Evolutionary conservation across 2,888 invertebrate species (phyloP), one percentile per base, ranked within the genome.

Genomic region (Platycheirus rosarum): DNA sequence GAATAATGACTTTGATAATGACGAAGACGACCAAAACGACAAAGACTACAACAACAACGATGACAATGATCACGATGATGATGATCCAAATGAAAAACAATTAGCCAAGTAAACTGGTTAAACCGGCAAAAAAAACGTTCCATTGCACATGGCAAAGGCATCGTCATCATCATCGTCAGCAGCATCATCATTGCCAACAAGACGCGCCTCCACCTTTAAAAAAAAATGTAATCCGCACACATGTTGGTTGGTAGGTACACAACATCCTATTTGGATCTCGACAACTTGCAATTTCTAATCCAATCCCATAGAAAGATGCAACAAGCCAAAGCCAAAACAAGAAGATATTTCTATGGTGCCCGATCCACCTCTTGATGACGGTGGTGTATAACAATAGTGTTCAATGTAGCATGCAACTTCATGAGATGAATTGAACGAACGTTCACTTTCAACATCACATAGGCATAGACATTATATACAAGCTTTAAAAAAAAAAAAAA

Each of bases 371-470:
- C 63, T 32, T 42, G 42, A 62, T 42, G 65, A 68, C 57, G 48
- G 55, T 57, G 44, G 23, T 74, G 63, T 69, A 48, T 69, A 69
- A 74, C 79, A 74, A 75, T 66, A 75, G 65, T 80, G 80, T 51
- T 80, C 65, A 80, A 65, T 70, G 65, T 70, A 65, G 70, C 70
- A 80, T 80, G 66, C 75, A 79, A 80, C 70, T 57, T 70, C 75
- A 62, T 66, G 37, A 51, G 48, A 55, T n/a, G 51, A 68, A 75
- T 63, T 51, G 53, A 66, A 57, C 53, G 42, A 68, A 73, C 77
- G 77, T 82, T 82, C 82, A 77, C 82, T 82, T 82, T 82, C 82
- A 69, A 82, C 77, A 79, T 68, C 62, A 73, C 70, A 76, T 46
- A 40, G 35, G 48, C 68, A 55, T 74, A 74, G 62, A 60, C 35